These are phyloP conservation scores for Sipha flava DNA, from an alignment of 1,140 invertebrate genomes.

Conservation along the genomic window DNA sequence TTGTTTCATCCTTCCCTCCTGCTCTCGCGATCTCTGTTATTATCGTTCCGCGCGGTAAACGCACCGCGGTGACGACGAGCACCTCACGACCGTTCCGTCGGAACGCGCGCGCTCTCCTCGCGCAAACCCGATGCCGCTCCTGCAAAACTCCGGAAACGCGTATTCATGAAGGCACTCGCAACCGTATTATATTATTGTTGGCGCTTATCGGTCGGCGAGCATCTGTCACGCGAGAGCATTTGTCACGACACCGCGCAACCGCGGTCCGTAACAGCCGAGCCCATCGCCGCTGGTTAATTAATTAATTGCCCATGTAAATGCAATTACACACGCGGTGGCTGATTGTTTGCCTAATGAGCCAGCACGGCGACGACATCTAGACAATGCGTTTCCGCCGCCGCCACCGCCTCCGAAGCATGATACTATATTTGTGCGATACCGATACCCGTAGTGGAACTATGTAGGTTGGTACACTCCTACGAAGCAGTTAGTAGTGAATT, in stretches of 20 bases:
- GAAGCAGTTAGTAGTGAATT: too few species aligned
- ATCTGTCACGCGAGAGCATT: conserved; percentile 22
- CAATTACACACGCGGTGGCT: conserved; percentile 25
- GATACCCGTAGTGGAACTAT: neutral
- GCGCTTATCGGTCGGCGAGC: neutral
- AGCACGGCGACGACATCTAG: neutral
- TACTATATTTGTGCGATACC: too few species aligned
- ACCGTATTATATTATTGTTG: neutral
- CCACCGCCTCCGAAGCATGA: neutral
- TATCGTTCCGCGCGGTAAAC: neutral
- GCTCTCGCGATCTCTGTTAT: neutral
- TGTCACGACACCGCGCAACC: conserved; percentile 3
- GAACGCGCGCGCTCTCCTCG: neutral
- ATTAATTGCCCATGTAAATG: conserved; percentile 26
- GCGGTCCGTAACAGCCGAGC: too few species aligned
- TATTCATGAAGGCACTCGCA: neutral
- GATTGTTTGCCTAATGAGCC: conserved; percentile 28
- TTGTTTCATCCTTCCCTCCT: too few species aligned
- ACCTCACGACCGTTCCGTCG: neutral
- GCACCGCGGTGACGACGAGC: neutral
- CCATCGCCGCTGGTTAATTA: conserved; percentile 21
- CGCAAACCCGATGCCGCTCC: too few species aligned
- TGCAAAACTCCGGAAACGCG: neutral
- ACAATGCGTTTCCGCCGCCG: neutral
- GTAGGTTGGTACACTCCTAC: too few species aligned